phyloP scores from a whole-genome alignment of 2,113 vertebrate species.

The Rhynchomys soricoides region DNA sequence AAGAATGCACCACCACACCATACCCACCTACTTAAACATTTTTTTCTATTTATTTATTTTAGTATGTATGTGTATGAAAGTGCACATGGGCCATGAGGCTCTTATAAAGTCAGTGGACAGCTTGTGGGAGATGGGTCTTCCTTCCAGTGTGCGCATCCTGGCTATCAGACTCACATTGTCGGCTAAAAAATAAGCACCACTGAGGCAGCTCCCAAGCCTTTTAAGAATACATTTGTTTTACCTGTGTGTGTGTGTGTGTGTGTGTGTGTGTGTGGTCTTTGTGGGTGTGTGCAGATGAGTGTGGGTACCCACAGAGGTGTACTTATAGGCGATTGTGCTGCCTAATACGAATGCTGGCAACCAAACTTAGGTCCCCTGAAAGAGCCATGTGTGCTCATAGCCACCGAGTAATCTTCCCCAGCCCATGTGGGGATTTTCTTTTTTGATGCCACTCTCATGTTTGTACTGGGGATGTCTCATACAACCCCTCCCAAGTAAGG shows the following conservation, averaged over 20 bases:
- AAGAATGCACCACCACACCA: not conserved
- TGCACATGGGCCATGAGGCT: too few relatives aligned
- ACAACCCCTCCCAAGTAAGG: not conserved
- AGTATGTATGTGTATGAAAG: not conserved
- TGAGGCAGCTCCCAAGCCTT: too few relatives aligned
- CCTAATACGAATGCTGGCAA: not conserved
- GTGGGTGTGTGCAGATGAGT: not conserved
- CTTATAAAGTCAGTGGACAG: too few relatives aligned
- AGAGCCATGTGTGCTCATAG: too few relatives aligned
- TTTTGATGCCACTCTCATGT: not conserved
- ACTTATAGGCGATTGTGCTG: not conserved
- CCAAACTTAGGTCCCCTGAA: too few relatives aligned
- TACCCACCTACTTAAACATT: not conserved
- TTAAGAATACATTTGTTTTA: not conserved
- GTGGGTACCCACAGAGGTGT: not conserved
- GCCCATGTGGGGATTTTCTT: fast-evolving
- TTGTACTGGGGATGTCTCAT: not conserved
- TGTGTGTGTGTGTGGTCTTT: not conserved
- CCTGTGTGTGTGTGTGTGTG: not conserved
- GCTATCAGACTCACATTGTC: not conserved
- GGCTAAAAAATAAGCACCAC: not conserved
- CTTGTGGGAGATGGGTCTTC: not conserved
- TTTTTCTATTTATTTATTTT: not conserved
- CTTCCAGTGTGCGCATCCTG: not conserved
- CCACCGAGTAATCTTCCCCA: not conserved